Conservation (phyloP, 2,113 vertebrate genomes). For the Bubalus kerabau region DNA sequence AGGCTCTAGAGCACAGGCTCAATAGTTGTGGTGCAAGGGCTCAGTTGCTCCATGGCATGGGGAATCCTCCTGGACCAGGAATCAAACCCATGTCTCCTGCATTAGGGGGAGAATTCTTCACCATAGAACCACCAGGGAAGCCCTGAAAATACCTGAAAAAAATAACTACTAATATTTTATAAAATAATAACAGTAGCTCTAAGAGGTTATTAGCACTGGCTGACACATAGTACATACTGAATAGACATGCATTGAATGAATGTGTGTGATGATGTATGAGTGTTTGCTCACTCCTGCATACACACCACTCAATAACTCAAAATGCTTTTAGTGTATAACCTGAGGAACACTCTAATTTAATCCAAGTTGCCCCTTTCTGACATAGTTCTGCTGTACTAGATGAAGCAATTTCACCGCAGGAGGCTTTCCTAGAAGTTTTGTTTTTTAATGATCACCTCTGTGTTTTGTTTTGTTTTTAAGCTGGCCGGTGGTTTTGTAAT, state of each 20-base stretch:
- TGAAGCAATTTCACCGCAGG: conserved; percentile 53
- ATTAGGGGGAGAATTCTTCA: not conserved
- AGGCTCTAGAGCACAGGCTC: not conserved
- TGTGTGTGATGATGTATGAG: not conserved
- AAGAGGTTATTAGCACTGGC: not conserved
- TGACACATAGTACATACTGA: not conserved
- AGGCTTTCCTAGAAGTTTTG: conserved; percentile 60
- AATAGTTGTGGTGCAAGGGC: not conserved
- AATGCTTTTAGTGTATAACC: not conserved
- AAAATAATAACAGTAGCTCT: not conserved
- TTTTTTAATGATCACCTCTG: conserved; percentile 57
- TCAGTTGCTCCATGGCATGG: not conserved
- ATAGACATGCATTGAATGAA: not conserved
- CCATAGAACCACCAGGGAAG: not conserved
- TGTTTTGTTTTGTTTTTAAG: conserved; percentile 8
- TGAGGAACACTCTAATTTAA: not conserved
- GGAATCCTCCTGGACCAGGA: not conserved
- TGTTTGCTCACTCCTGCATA: not conserved
- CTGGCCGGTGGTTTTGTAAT: conserved; percentile 64
- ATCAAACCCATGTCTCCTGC: not conserved
- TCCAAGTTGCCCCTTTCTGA: conserved; percentile 58
- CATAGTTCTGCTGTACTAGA: conserved; percentile 49
- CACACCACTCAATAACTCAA: not conserved
- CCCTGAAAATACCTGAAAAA: not conserved
- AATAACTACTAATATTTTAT: not conserved